Percentiles rank a stretch among this genome's conserved stretches.
phyloP scores from a whole-genome alignment of 2,113 vertebrate species.

The Carollia perspicillata region DNA sequence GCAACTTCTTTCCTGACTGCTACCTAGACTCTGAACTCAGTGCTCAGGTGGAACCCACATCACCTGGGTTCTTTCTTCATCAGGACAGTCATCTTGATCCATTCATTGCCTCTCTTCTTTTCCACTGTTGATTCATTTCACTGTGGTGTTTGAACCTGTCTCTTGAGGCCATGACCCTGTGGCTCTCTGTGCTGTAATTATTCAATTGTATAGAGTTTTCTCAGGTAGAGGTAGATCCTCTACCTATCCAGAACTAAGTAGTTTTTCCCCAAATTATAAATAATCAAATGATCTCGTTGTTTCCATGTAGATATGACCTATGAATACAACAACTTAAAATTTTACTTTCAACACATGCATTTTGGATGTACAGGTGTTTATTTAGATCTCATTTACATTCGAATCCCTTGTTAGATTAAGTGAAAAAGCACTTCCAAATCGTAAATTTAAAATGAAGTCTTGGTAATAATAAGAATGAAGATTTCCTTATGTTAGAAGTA shows the following conservation, averaged over 20 bases:
- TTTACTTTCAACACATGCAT: background rate
- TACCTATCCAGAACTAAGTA: background rate
- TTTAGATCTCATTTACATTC: background rate
- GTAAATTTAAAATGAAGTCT: background rate
- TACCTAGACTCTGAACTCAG: background rate
- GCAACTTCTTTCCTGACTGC: background rate
- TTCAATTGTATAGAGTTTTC: background rate
- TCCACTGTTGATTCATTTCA: background rate
- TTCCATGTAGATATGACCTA: background rate
- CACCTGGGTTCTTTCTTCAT: background rate
- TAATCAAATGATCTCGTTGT: background rate
- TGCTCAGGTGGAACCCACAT: background rate
- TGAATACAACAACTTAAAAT: background rate
- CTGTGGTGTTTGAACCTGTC: accelerated
- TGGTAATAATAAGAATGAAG: background rate
- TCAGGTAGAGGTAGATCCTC: accelerated
- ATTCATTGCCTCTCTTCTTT: background rate
- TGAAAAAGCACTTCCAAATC: background rate
- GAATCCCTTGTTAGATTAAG: background rate
- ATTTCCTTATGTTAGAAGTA: background rate
- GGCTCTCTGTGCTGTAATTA: background rate
- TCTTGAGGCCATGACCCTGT: background rate
- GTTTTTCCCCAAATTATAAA: background rate
- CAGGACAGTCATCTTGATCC: background rate
- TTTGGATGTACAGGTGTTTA: background rate